Base-by-base conservation (phyloP, 2,113 vertebrate genomes). In the Dasyurus viverrinus region DNA sequence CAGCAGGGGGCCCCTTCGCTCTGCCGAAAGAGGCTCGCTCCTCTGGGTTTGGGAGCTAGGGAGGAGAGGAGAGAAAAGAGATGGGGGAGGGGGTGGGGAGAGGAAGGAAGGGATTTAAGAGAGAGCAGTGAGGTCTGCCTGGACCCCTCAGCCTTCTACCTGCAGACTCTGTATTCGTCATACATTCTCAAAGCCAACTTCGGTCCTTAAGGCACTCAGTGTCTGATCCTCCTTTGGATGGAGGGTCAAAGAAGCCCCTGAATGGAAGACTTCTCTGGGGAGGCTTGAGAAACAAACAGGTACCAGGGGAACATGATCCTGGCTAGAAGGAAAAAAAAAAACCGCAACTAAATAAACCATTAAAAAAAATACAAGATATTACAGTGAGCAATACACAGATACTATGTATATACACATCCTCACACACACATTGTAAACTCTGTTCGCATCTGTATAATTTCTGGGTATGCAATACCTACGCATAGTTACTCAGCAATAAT, bases 1-100 rank as follows among this genome's bases (percentile, higher is more conserved):
- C 98, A 96, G 98, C 96, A 99, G 98, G 98, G 98, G 98, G 98
- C 98, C 92, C 98, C 97, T 97, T 93, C 95, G 98, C 94, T 95
- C 98, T 94, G 97, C 97, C 90, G 53, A 96, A 94, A 52, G 24
- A 84, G 24, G 52, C 0, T 54, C 52, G 36, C 92, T 55, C 36
- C 95, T 42, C 46, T 54, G 0, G 50, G 55, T 89, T 52, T 22
- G n/a, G 68, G 16, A 84, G 36, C 68, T 2, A 27, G 2, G 89
- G 12, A 47, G n/a, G 50, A 53, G 91, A n/a, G n/a, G 90, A 50
- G n/a, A 54, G 48, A 46, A 23, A 53, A 26, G 47, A 46, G 53
- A 8, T 47, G 46, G 68, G 68, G 68, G 68, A 8, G 42, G 68
- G 36, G 36, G 4, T 3, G 68, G 36, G 68, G 68, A 76, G 60